Percentiles rank a stretch among this genome's conserved stretches.
Conservation (phyloP, 1,140 invertebrate species). For the Drosophila rufa region DNA sequence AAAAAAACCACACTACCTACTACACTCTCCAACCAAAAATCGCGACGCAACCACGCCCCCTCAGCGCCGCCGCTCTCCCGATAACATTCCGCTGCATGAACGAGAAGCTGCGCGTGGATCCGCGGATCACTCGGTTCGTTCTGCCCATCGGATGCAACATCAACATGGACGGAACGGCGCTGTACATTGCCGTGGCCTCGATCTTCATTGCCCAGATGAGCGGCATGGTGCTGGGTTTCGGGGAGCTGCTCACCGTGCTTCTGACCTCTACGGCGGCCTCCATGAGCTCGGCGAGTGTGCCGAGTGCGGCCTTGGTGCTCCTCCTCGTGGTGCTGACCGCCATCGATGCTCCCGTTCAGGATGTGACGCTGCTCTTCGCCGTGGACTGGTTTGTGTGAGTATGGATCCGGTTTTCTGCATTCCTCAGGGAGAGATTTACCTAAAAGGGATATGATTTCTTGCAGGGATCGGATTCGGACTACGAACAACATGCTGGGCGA, state of each 20-base stretch:
- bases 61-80: constrained; percentile 96
- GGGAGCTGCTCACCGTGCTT: constrained; percentile 92
- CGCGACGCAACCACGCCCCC: constrained; percentile 48
- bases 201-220: constrained; percentile 98
- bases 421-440: rapidly evolving
- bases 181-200: constrained; percentile 95
- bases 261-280: constrained; percentile 96
- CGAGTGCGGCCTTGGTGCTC: constrained; percentile 95
- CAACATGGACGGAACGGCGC: constrained; percentile 97
- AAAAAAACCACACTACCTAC: constrained; percentile 31
- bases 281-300: constrained; percentile 96
- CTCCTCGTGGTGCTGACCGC: constrained; percentile 94
- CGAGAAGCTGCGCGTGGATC: constrained; percentile 95
- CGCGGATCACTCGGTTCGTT: constrained; percentile 95
- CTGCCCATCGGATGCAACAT: constrained; percentile 96
- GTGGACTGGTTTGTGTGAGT: constrained; percentile 97
- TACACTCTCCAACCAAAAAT: constrained; percentile 30
- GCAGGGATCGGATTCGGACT: constrained; percentile 93
- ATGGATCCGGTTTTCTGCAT: background rate
- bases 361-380: constrained; percentile 94
- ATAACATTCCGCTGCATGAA: constrained; percentile 97
- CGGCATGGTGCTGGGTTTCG: constrained; percentile 91
- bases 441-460: constrained; percentile 26
- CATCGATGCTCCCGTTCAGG: constrained; percentile 92
- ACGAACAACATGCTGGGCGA: constrained; percentile 96